phyloP scores from a whole-genome alignment of 2,888 invertebrate genomes.

The Yponomeuta plumbellus region DNA sequence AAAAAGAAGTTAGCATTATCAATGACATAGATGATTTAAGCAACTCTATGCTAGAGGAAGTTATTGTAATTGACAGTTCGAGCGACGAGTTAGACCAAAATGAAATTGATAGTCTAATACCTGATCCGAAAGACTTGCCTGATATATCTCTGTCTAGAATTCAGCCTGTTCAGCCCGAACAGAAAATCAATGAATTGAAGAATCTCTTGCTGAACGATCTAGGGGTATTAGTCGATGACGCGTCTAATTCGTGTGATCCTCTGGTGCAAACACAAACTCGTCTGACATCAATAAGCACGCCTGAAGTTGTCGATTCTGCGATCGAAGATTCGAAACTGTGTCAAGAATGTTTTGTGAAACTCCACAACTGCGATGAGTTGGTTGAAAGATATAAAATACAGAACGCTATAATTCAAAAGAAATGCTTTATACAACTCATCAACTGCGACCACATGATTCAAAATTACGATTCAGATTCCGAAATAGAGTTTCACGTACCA shows the following conservation, averaged over 20 bases:
- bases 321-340: background rate
- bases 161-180: constrained; percentile 19
- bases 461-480: background rate
- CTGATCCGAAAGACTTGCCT: too few relatives aligned
- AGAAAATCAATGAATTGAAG: constrained; percentile 36
- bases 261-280: background rate
- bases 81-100: constrained; percentile 31
- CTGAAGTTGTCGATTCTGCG: background rate
- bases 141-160: background rate
- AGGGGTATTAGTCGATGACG: constrained; percentile 26
- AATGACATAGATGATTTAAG: background rate
- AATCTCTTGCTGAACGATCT: constrained; percentile 39
- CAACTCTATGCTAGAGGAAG: constrained; percentile 23
- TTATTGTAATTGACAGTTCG: constrained; percentile 50
- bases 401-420: constrained; percentile 29
- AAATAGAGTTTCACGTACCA: background rate
- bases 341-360: constrained; percentile 17
- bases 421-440: constrained; percentile 40
- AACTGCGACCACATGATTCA: constrained; percentile 36
- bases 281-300: background rate
- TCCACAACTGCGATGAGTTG: constrained; percentile 43
- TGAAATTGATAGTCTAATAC: background rate
- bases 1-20: background rate
- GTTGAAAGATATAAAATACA: constrained; percentile 34
- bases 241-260: background rate